Base-by-base conservation (phyloP, 2,888 invertebrate genomes). In the Orchesella flavescens region DNA sequence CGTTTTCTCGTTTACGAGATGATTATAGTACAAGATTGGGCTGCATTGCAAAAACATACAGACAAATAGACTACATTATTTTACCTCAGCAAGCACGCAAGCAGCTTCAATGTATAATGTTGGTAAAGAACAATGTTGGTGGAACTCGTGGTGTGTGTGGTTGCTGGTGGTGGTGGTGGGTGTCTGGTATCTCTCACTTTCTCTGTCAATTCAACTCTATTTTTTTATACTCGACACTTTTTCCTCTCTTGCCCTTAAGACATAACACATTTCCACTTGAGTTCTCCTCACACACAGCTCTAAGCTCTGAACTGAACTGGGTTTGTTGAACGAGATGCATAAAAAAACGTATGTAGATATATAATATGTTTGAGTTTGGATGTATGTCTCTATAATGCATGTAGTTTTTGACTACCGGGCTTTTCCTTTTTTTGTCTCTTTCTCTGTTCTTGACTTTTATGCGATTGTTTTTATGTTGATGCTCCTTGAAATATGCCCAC, bases 211-310 rank as follows among this genome's bases (percentile, higher is more conserved):
- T 68, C 68, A 49, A 53, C 68, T 43, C 57, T 34, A 34, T 34
- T 34, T 68, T 68, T 49, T 68, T 68, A 49, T 68, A 19, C 49
- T 68, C 68, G 46, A 68, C 68, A 53, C 68, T 68, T 15, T 53
- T 55, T 76, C 68, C 55, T 53, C 34, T 76, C 68, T 43, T 76
- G 76, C 68, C 76, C 76, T 57, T 15, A 57, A 68, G 76, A 66
- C n/a, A 68, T 76, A 68, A 68, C 68, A 55, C 34, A 55, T 75
- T 63, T 75, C 65, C 24, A 46, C 63, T 75, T 65, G 75, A 75
- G 34, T 43, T 65, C 65, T 17, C 19, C 17, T 61, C 24, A n/a
- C 57, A n/a, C n/a, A 34, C 15, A 34, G 63, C 24, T 63, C 24
- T 17, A 59, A 59, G 59, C 23, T 66, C 7, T 9, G 44, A 68